phyloP scores from a whole-genome alignment of 1,140 invertebrate species.

The Vollenhovia emeryi region DNA sequence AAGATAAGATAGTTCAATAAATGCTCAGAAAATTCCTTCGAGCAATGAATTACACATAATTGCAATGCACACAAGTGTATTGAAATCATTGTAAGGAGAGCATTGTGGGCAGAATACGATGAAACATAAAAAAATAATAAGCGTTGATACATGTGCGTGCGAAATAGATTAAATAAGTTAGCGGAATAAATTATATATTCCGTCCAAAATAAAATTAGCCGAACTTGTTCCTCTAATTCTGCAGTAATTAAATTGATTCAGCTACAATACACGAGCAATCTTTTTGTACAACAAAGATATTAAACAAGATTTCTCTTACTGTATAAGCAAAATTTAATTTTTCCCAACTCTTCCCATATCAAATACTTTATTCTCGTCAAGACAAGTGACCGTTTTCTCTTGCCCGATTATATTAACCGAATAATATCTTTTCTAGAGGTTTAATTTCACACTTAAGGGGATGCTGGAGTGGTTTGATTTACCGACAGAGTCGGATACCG shows the following conservation, averaged over 20 bases:
- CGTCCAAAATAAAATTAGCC: not conserved
- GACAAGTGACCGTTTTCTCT: too few relatives aligned
- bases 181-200: not conserved
- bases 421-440: too few relatives aligned
- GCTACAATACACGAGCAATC: not conserved
- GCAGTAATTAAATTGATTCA: not conserved
- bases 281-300: not conserved
- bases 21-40: not conserved
- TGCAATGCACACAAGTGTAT: not conserved
- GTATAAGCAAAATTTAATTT: not conserved
- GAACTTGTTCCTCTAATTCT: not conserved
- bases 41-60: not conserved
- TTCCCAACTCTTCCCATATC: not conserved
- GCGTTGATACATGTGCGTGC: not conserved
- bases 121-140: not conserved
- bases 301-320: not conserved
- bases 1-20: slow-evolving; percentile 25
- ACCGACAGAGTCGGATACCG: too few relatives aligned
- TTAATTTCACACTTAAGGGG: too few relatives aligned
- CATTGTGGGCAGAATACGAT: not conserved
- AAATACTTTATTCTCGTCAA: not conserved
- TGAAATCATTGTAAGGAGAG: not conserved
- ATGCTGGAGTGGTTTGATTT: too few relatives aligned
- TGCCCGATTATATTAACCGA: too few relatives aligned
- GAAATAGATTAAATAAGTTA: not conserved